phyloP scores from a whole-genome alignment of 1,140 invertebrate genomes.

The Brachionus plicatilis region DNA sequence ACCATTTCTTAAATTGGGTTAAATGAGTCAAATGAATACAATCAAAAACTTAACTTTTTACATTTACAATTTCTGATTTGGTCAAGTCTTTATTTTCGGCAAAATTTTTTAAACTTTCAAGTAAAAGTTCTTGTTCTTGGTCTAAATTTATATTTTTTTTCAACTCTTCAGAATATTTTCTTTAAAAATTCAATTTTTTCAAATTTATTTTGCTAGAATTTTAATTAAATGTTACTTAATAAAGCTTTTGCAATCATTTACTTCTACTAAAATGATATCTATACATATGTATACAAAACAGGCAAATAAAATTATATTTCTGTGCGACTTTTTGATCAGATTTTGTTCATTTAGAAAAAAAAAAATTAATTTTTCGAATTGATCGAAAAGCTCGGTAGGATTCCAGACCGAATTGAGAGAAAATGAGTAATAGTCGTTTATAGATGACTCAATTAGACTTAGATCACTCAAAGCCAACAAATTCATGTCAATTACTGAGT shows the following conservation, averaged over 20 bases:
- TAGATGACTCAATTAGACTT: constrained; percentile 14
- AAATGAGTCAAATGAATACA: neutral
- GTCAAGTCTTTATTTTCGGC: neutral
- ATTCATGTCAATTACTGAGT: constrained; percentile 8
- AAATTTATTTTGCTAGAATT: neutral
- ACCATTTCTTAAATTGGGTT: neutral
- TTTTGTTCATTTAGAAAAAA: neutral
- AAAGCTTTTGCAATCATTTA: neutral
- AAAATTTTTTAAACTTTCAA: neutral
- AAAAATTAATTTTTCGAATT: constrained; percentile 9
- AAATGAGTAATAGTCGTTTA: constrained; percentile 25
- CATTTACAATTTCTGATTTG: neutral
- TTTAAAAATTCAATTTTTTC: neutral
- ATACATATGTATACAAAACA: constrained; percentile 21
- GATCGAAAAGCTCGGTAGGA: neutral
- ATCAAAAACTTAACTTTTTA: neutral
- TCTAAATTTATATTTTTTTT: neutral
- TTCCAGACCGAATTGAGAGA: neutral
- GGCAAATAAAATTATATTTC: neutral
- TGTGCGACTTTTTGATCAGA: neutral
- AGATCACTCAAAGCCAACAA: constrained; percentile 11
- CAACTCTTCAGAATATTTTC: neutral
- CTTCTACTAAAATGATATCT: neutral
- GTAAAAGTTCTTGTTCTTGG: neutral
- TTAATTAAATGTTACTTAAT: neutral